Conservation (phyloP, 2,888 invertebrate genomes). For the Lordiphosa fenestrarum region DNA sequence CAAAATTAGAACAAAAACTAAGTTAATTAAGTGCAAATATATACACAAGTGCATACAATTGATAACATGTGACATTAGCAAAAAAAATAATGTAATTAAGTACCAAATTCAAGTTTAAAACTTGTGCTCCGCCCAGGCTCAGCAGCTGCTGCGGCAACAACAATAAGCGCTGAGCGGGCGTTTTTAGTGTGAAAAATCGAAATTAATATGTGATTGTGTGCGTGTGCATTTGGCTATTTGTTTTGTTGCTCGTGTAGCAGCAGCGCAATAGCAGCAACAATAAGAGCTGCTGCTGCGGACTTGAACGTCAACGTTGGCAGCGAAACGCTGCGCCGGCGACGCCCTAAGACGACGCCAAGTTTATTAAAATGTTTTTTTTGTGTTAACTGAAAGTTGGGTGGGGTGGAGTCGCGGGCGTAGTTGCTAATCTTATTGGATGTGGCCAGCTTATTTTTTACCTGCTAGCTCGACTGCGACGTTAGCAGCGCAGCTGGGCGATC, state of each 20-base stretch:
- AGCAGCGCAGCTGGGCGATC: conserved; percentile 20
- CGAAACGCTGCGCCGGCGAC: conserved; percentile 50
- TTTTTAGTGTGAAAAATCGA: conserved; percentile 65
- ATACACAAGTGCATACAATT: conserved; percentile 52
- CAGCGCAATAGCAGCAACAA: conserved; percentile 30
- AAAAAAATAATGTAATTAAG: conserved; percentile 4
- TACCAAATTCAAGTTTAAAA: neutral
- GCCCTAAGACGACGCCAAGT: conserved; percentile 58
- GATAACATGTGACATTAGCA: conserved; percentile 39
- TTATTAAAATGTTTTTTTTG: conserved; percentile 57
- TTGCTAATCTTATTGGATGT: conserved; percentile 14
- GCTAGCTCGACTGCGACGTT: neutral
- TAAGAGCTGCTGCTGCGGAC: conserved; percentile 8
- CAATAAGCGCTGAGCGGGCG: conserved; percentile 53
- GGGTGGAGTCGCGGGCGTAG: conserved; percentile 20
- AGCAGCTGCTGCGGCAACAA: conserved; percentile 37
- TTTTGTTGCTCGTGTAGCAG: conserved; percentile 46
- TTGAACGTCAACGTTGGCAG: conserved; percentile 7
- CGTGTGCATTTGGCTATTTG: conserved; percentile 42
- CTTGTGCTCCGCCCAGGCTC: conserved; percentile 6
- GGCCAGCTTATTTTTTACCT: neutral
- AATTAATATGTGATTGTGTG: conserved; percentile 31
- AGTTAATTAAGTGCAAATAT: conserved; percentile 51
- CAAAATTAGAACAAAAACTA: conserved; percentile 46
- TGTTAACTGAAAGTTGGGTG: conserved; percentile 13